These are phyloP conservation scores for Hemaris fuciformis DNA, from an alignment of 2,888 invertebrate species.

Conservation along the genomic window DNA sequence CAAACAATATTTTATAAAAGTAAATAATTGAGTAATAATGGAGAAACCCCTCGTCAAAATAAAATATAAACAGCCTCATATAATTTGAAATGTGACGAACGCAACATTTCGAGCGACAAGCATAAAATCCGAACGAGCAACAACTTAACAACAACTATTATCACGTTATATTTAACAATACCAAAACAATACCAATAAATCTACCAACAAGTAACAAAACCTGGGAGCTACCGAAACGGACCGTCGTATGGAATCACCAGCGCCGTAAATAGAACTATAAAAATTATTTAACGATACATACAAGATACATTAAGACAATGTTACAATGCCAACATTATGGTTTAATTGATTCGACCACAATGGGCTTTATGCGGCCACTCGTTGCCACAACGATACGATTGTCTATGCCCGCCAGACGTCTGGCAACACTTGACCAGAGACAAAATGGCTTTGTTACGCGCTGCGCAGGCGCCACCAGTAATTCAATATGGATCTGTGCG, in stretches of 20 bases:
- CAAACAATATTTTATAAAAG: too few relatives aligned
- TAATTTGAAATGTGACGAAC: background rate
- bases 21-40: too few relatives aligned
- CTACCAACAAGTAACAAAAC: constrained; percentile 58
- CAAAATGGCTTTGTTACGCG: constrained; percentile 78
- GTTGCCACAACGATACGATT: constrained; percentile 73
- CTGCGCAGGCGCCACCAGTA: constrained; percentile 76
- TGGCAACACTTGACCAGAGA: constrained; percentile 79
- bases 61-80: too few relatives aligned
- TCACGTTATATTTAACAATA: constrained; percentile 42
- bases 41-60: too few relatives aligned
- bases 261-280: constrained; percentile 79
- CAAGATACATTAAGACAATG: constrained; percentile 79
- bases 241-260: constrained; percentile 61
- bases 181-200: constrained; percentile 58
- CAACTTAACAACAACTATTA: constrained; percentile 24
- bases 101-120: background rate
- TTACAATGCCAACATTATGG: constrained; percentile 79
- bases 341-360: constrained; percentile 78
- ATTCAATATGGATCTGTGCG: constrained; percentile 50
- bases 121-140: background rate
- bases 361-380: constrained; percentile 66
- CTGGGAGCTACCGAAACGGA: constrained; percentile 67
- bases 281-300: constrained; percentile 75
- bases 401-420: constrained; percentile 75